Percentiles rank a stretch among this genome's conserved stretches.
Evolutionary conservation across 2,888 invertebrate genomes (phyloP).

Genomic region (Caenorhabditis auriculariae): DNA sequence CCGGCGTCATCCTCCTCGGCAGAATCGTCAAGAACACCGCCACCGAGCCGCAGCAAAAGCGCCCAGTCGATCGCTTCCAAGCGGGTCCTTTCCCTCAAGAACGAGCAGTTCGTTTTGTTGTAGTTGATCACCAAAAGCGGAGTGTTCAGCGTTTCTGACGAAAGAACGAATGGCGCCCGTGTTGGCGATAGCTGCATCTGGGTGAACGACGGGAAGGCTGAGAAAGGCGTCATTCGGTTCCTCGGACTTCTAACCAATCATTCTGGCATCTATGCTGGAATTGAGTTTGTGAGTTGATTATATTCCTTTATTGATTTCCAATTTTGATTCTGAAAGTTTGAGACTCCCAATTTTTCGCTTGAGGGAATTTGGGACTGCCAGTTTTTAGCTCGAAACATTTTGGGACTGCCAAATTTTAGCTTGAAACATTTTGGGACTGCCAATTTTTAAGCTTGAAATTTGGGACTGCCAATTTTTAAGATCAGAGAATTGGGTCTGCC

Average conservation of each 20-base stretch:
- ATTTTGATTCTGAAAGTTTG: neutral
- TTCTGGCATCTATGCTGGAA: constrained; percentile 67
- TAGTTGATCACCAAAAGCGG: neutral
- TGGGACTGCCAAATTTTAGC: too few species aligned
- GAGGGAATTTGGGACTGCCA: too few species aligned
- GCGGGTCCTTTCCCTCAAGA: too few species aligned
- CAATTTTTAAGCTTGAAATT: too few species aligned
- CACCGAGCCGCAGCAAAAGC: constrained; percentile 38
- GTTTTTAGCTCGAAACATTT: too few species aligned
- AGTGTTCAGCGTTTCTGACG: constrained; percentile 23
- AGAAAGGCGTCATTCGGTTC: constrained; percentile 68
- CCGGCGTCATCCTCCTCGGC: neutral
- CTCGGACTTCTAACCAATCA: constrained; percentile 68
- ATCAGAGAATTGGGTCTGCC: too few species aligned
- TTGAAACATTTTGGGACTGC: too few species aligned
- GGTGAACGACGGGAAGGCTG: constrained; percentile 64
- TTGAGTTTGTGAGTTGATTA: constrained; percentile 68
- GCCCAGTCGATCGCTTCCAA: constrained; percentile 18
- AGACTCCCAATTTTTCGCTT: too few species aligned
- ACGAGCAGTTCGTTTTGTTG: constrained; percentile 12
- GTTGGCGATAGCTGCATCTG: constrained; percentile 68
- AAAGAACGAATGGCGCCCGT: constrained; percentile 20
- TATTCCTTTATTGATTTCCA: neutral
- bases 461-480: too few species aligned
- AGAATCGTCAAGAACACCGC: neutral